Evolutionary conservation across 2,797 vertebrate species (phyloP), one percentile per base, ranked within the genome.

Genomic region (Danio albolineatus): DNA sequence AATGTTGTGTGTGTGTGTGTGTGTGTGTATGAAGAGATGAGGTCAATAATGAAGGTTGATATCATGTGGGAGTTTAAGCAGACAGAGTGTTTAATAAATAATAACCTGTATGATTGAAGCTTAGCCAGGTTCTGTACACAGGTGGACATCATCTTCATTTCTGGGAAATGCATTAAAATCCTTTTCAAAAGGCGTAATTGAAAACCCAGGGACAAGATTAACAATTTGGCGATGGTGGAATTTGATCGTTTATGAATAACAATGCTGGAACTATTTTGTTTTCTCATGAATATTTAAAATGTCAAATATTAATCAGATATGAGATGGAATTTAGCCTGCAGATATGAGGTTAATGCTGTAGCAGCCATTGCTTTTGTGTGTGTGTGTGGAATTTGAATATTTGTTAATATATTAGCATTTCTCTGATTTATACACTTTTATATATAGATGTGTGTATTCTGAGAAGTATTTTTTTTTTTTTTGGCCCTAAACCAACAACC

Each of bases 41-140:
- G 82, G 75, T 84, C 71, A 86, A 36, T 84, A 83, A 81, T 81
- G 75, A 81, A 43, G 61, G 60, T 73, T 73, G 79, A 48, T 76
- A 79, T 82, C 61, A 80, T 82, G 80, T 79, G 78, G 60, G 81
- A 75, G 80, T 82, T 82, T 73, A 53, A 80, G 43, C 79, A 60
- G 71, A 81, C 78, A 81, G 81, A 53, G 49, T 67, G 78, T 84
- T 82, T 84, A 86, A 84, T 84, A 82, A 84, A 82, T 82, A 84
- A 86, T 82, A 64, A 51, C 64, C 60, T 78, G 59, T 66, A n/a
- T 82, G 80, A 84, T 84, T 80, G 82, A 84, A 76, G 66, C 41
- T 65, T 56, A 28, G 61, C 76, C 76, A 79, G 73, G 13, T 44
- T 66, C 72, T 61, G 66, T 71, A 75, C 74, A 82, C 77, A 80